These are phyloP conservation scores for Meiosimyza decipiens DNA, from an alignment of 2,888 invertebrate genomes.

Conservation along the genomic window DNA sequence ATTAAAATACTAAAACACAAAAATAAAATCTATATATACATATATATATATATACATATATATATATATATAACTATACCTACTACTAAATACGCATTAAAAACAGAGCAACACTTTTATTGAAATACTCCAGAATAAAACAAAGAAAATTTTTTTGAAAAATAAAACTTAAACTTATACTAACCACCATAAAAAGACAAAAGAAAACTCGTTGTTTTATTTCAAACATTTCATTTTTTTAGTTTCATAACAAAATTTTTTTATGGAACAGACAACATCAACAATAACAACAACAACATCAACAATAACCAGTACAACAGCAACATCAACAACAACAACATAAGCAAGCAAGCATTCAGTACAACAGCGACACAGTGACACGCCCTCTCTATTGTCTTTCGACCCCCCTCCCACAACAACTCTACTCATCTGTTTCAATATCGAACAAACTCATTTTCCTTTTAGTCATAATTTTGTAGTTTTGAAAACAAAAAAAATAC, in stretches of 20 bases:
- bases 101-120: slow-evolving; percentile 27
- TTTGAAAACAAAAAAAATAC: too few relatives aligned
- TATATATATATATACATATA: too few relatives aligned
- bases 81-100: slow-evolving; percentile 30
- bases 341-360: slow-evolving; percentile 3
- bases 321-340: slow-evolving; percentile 20
- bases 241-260: slow-evolving; percentile 6
- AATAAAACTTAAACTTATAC: slow-evolving; percentile 33
- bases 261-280: slow-evolving; percentile 25
- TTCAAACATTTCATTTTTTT: slow-evolving; percentile 22
- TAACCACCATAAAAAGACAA: slow-evolving; percentile 33
- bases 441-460: too few relatives aligned
- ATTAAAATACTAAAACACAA: slow-evolving; percentile 16
- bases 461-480: too few relatives aligned
- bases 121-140: slow-evolving; percentile 27
- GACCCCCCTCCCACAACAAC: too few relatives aligned
- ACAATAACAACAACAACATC: slow-evolving; percentile 19
- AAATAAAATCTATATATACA: not conserved
- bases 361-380: slow-evolving; percentile 37
- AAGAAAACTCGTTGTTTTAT: slow-evolving; percentile 32
- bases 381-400: not conserved
- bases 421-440: too few relatives aligned
- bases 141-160: slow-evolving; percentile 24
- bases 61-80: too few relatives aligned
- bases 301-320: slow-evolving; percentile 14